Conservation (phyloP, 2,888 invertebrate genomes). For the Lasioglossum vierecki region DNA sequence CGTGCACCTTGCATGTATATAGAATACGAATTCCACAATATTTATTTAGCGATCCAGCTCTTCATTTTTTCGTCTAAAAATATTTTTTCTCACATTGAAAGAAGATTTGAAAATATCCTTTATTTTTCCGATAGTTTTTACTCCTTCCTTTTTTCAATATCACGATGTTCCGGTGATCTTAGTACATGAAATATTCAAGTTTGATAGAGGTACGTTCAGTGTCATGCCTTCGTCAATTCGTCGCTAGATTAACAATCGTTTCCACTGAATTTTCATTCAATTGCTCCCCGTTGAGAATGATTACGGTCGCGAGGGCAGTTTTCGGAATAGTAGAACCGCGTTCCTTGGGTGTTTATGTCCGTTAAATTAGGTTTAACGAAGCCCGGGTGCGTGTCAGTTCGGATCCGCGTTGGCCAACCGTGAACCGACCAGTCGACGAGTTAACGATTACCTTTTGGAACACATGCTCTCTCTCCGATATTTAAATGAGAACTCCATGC, state of each 20-base stretch:
- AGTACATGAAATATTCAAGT: background rate
- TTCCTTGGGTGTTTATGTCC: constrained; percentile 14
- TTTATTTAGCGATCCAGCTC: background rate
- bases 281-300: background rate
- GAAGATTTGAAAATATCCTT: background rate
- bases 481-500: constrained; percentile 17
- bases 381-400: background rate
- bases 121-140: background rate
- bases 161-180: background rate
- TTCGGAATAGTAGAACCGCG: background rate
- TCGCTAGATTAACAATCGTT: background rate
- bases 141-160: background rate
- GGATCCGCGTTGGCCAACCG: background rate
- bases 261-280: constrained; percentile 10
- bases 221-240: background rate
- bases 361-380: constrained; percentile 19
- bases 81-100: background rate
- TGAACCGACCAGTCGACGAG: background rate
- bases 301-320: background rate
- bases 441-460: constrained; percentile 14
- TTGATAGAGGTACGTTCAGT: background rate
- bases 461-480: constrained; percentile 1
- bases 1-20: no score
- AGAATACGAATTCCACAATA: background rate
- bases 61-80: background rate